These are phyloP conservation scores for Spilosoma lubricipeda DNA, from an alignment of 2,888 invertebrate species.

Conservation along the genomic window DNA sequence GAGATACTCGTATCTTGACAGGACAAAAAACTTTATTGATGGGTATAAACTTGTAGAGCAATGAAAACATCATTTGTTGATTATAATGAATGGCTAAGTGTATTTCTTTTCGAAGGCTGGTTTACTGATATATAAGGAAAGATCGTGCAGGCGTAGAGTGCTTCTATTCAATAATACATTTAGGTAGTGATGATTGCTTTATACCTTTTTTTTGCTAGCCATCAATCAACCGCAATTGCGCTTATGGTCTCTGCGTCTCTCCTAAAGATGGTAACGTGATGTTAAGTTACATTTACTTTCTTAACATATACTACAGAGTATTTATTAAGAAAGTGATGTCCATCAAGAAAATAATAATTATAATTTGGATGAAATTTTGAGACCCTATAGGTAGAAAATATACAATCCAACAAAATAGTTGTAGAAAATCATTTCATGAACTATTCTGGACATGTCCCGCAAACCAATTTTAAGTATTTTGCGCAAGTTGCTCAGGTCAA, in stretches of 20 bases:
- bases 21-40: conserved; percentile 56
- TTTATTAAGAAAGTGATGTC: background rate
- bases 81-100: conserved; percentile 47
- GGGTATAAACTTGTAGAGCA: conserved; percentile 51
- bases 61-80: conserved; percentile 55
- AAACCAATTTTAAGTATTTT: background rate
- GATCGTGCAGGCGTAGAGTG: conserved; percentile 32
- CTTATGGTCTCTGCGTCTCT: background rate
- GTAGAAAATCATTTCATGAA: background rate
- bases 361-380: background rate
- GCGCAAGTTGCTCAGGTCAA: background rate
- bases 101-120: conserved; percentile 40
- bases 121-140: conserved; percentile 34
- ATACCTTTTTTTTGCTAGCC: background rate
- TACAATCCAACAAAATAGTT: background rate
- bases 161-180: conserved; percentile 42
- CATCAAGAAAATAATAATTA: background rate
- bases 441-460: background rate
- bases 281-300: background rate
- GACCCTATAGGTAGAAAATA: background rate
- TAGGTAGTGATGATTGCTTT: conserved; percentile 28
- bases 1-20: conserved; percentile 59
- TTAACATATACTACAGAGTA: background rate
- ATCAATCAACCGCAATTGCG: background rate
- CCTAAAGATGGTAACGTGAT: no score